A percentile compares a stretch with the other conserved stretches of the same genome.
phyloP scores from a whole-genome alignment of 2,113 vertebrate genomes.

The Otus sunia region DNA sequence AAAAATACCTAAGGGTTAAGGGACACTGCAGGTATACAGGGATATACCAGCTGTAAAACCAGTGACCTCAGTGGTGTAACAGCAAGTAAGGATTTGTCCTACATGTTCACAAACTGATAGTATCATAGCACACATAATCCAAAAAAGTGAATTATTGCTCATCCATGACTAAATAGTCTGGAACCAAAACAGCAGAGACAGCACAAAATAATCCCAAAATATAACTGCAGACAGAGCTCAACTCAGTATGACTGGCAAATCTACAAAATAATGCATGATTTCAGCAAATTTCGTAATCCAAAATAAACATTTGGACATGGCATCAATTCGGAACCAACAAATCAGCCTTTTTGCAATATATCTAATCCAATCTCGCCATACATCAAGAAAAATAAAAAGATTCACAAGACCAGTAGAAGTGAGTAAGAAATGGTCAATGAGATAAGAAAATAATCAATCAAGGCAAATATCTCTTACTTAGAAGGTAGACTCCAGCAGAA shows the following conservation, averaged over 20 bases:
- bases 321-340: constrained; percentile 44
- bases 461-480: neutral
- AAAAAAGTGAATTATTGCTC: neutral
- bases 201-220: constrained; percentile 35
- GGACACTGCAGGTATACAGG: neutral
- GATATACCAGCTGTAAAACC: neutral
- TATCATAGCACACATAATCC: neutral
- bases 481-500: neutral
- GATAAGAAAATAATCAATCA: neutral
- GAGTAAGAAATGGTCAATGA: constrained; percentile 31
- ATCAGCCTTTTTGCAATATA: neutral
- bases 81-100: neutral
- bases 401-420: neutral
- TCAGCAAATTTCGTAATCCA: constrained; percentile 32
- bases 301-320: constrained; percentile 56
- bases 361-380: too few species aligned
- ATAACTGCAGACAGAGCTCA: neutral
- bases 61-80: neutral
- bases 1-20: neutral
- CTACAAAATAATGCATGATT: constrained; percentile 19
- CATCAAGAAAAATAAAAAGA: neutral
- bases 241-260: neutral
- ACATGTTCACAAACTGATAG: neutral
- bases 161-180: neutral
- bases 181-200: neutral